Evolutionary conservation across 2,888 invertebrate species (phyloP).

Genomic region (Alloscopus bannaensis): DNA sequence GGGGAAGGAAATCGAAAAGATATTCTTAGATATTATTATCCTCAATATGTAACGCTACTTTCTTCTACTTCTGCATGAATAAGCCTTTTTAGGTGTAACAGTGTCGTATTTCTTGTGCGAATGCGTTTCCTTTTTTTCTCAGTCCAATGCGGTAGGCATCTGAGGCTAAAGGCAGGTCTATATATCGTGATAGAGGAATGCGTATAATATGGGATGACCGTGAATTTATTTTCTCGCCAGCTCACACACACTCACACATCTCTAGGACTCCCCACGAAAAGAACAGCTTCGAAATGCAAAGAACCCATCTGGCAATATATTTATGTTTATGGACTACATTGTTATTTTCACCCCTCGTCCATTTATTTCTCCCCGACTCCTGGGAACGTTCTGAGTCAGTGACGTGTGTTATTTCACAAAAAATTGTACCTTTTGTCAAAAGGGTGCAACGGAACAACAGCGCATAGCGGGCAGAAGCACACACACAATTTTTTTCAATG

Average conservation of each 20-base stretch:
- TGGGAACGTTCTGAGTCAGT: conserved; percentile 57
- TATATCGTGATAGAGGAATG: too few relatives aligned
- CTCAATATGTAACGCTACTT: too few relatives aligned
- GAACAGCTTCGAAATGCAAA: conserved; percentile 43
- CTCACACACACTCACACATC: conserved; percentile 5
- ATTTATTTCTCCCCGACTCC: conserved; percentile 50
- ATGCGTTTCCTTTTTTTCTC: too few relatives aligned
- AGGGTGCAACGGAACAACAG: not conserved
- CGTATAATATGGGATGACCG: too few relatives aligned
- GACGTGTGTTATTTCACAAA: conserved; percentile 55
- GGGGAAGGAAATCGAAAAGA: conserved; percentile 44
- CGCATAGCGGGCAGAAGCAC: conserved; percentile 25
- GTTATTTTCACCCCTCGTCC: conserved; percentile 64
- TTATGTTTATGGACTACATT: conserved; percentile 60
- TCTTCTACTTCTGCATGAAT: too few relatives aligned
- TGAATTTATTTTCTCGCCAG: conserved; percentile 35
- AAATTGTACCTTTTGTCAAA: conserved; percentile 48
- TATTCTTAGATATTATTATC: conserved; percentile 48
- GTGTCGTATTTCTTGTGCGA: too few relatives aligned
- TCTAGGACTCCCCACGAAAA: conserved; percentile 25
- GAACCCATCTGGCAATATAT: conserved; percentile 61
- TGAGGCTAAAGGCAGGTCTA: too few relatives aligned
- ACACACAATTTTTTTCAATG: conserved; percentile 28
- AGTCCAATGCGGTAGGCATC: too few relatives aligned
- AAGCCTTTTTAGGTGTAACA: too few relatives aligned